Evolutionary conservation across 2,888 invertebrate species (phyloP).

Genomic region (Patella pellucida): DNA sequence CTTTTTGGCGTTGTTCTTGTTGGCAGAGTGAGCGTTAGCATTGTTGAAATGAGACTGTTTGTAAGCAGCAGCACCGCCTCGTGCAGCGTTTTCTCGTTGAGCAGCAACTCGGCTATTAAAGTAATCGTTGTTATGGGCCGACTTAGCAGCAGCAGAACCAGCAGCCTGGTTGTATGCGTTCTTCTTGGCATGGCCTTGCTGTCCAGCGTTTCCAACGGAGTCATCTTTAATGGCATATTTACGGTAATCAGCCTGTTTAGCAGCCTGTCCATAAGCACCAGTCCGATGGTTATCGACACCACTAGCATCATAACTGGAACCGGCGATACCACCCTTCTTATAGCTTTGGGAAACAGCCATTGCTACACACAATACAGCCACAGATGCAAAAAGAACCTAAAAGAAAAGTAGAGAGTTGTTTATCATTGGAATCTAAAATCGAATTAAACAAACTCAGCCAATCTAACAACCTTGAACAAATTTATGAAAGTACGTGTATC

Average conservation of each 20-base stretch:
- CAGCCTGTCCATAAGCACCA: neutral
- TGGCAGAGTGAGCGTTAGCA: conserved; percentile 16
- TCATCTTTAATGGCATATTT: neutral
- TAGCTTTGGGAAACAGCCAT: neutral
- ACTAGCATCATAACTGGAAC: neutral
- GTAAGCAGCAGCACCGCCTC: conserved; percentile 1
- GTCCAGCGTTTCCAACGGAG: neutral
- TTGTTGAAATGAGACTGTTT: neutral
- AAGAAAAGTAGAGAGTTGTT: neutral
- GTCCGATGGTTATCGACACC: neutral
- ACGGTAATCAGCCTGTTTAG: neutral
- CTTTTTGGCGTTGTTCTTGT: conserved; percentile 25
- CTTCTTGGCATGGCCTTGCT: neutral
- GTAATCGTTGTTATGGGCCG: neutral
- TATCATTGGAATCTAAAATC: no score
- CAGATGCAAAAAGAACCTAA: neutral
- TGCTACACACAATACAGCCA: neutral
- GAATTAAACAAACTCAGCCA: no score
- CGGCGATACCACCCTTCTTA: neutral
- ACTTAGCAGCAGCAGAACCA: conserved; percentile 6
- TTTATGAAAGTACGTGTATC: no score
- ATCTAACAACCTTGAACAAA: no score
- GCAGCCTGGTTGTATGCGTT: neutral
- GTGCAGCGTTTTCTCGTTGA: neutral
- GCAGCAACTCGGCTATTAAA: conserved; percentile 1